Conservation (phyloP, 2,888 invertebrate genomes). For the Aphidius colemani region DNA sequence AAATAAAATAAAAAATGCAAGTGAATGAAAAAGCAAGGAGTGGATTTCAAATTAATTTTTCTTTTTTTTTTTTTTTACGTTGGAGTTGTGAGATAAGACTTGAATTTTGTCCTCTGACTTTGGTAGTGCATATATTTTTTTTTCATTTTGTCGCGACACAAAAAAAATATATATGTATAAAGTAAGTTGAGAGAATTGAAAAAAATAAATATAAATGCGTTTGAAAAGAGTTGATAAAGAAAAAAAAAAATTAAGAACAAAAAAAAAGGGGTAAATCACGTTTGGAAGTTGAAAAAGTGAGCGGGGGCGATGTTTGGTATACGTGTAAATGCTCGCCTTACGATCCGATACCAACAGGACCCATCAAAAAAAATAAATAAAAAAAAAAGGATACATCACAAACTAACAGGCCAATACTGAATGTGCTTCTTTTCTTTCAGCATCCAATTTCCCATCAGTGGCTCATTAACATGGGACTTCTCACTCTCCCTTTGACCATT, state of each 20-base stretch:
- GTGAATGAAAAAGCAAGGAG: too few relatives aligned
- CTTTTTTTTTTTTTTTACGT: too few relatives aligned
- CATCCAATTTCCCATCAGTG: slow-evolving; percentile 29
- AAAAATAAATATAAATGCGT: slow-evolving; percentile 9
- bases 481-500: slow-evolving; percentile 25
- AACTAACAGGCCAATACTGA: slow-evolving; percentile 15
- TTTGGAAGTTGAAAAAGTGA: slow-evolving; percentile 34
- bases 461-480: slow-evolving; percentile 28
- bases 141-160: too few relatives aligned
- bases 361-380: slow-evolving; percentile 27
- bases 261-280: slow-evolving; percentile 12
- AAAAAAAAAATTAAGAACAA: slow-evolving; percentile 3
- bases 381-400: neutral
- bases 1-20: too few relatives aligned
- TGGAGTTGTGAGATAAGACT: too few relatives aligned
- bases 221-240: slow-evolving; percentile 2
- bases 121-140: too few relatives aligned
- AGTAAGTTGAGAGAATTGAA: neutral
- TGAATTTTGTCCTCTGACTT: too few relatives aligned
- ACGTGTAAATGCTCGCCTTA: slow-evolving; percentile 58
- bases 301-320: slow-evolving; percentile 48
- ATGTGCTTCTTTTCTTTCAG: slow-evolving; percentile 33
- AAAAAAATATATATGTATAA: neutral
- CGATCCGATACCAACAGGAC: slow-evolving; percentile 51
- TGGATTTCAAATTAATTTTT: too few relatives aligned